Evolutionary conservation across 2,888 invertebrate genomes (phyloP), one percentile per base, ranked within the genome.

Genomic region (Drosophila austrosaltans): DNA sequence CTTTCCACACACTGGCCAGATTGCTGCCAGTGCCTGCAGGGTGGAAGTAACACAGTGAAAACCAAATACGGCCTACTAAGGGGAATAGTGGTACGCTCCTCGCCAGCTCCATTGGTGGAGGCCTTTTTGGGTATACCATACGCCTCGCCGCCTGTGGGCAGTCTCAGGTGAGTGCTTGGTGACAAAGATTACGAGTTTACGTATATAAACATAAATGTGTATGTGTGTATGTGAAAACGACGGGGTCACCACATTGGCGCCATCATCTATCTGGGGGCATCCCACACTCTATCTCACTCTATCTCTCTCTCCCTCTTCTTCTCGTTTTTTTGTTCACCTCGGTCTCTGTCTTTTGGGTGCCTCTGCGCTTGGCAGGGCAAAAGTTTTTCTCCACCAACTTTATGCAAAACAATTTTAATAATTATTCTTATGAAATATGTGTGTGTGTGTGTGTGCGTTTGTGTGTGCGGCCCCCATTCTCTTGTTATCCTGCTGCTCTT

Each of bases 51-150:
- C 83, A 95, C 97, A 76, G 96, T 98, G 79, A 95, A 95, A 91
- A 98, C 98, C 80, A 96, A 97, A 92, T 98, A 98, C 94, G 98
- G 98, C 40, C 95, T 96, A 72, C 93, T 98, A 89, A 95, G 97
- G 57, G 98, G 98, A 66, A 95, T 97, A 92, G 95, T 97, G 82
- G 95, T 97, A 62, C 96, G 96, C 90, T 95, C 96, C 79, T 95
- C 96, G 92, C 96, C 96, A 75, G 75, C 96, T 91, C 96, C 96
- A 75, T 75, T 91, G 68, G 97, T 98, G 81, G 98, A 98, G 93
- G 97, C 97, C 20, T 98, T 97, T 92, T 94, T 98, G 73, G 98
- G 98, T 74, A 96, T 98, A 81, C 98, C 98, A 53, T 98, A 98
- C 93, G 98, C 98, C 72, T 97, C 98, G 76, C 96, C 98, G 75